Evolutionary conservation across 2,113 vertebrate species (phyloP), one percentile per base, ranked within the genome.

Genomic region (Jacana jacana): DNA sequence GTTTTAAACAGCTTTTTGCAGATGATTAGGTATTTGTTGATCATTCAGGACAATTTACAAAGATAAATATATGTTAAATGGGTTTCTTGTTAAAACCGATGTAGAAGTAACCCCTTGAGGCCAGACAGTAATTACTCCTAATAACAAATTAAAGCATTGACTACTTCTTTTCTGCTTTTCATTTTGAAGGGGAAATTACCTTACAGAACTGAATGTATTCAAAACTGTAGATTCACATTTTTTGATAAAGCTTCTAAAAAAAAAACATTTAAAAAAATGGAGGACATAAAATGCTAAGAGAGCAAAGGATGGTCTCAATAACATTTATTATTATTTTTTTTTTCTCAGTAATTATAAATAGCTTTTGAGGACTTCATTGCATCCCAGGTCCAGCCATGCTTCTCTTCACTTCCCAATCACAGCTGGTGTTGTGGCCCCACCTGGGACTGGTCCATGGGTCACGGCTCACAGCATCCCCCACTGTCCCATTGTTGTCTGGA

Each of bases 101-200:
- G 92, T 88, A 96, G 95, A 97, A 97, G 94, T 98, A 98, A 98
- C 97, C 98, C 96, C 97, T 98, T 18, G 86, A 96, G 97, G 98
- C 96, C 97, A 98, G 96, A 95, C 91, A 98, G 93, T 98, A 99
- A 99, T 99, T 99, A 98, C 97, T 98, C 96, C 97, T 98, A 98
- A 98, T 98, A 98, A 98, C 97, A 98, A 98, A 98, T 98, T 98
- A 98, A 98, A 98, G 96, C 95, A 98, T 98, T 98, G 98, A 97
- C 96, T 98, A 96, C 91, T 95, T 97, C 95, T 97, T 98, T 98
- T 98, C 93, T 81, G 30, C 95, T 98, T 98, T 98, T 98, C 96
- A 98, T 98, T 98, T 98, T 94, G 95, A 97, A 75, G 86, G 94
- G 96, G 97, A 98, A 98, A 98, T 98, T 95, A 98, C 98, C 96